Evolutionary conservation across 2,888 invertebrate genomes (phyloP), one percentile per base, ranked within the genome.

Genomic region (Therioaphis trifolii): DNA sequence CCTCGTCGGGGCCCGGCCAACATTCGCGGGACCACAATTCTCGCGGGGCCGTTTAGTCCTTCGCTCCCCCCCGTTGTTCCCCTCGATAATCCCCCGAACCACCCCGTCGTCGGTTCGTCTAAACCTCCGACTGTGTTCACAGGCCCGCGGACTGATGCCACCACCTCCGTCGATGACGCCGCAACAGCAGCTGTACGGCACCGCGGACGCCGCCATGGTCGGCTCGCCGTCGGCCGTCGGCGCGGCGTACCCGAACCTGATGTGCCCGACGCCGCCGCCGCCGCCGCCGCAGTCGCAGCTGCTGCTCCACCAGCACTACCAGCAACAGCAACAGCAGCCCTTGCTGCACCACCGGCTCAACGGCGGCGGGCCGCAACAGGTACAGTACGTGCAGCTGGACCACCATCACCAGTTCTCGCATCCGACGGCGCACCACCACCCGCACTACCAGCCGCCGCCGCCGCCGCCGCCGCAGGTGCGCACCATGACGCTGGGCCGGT

Each of bases 401-500:
- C 72, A 80, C 15, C 76, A 63, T n/a, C 49, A 69, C 27, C 49
- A 43, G 12, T 46, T 52, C 18, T 66, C 15, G 1, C n/a, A 35
- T 4, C 52, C 27, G 12, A 24, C 46, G 24, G 43, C 27, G 24
- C 82, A 79, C 15, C 77, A 76, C n/a, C 77, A 66, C 21, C 7
- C 7, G 18, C 78, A 82, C 21, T 61, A 74, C 18, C 79, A 69
- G 69, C 79, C n/a, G 66, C 35, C 35, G 46, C 77, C 46, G 58
- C 76, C 63, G 74, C 61, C 46, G 52, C 75, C 69, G 75, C 52
- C 18, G 14, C 69, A 71, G 46, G 43, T 68, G 11, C 29, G 78
- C 14, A 69, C 78, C 55, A 79, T 79, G 78, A 79, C 78, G 1
- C 40, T 79, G n/a, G 78, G 78, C 55, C 78, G 78, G 7, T 79